A percentile compares a stretch with the other conserved stretches of the same genome.
Evolutionary conservation across 1,140 invertebrate species (phyloP).

Genomic region (Drosophila tsacasi): DNA sequence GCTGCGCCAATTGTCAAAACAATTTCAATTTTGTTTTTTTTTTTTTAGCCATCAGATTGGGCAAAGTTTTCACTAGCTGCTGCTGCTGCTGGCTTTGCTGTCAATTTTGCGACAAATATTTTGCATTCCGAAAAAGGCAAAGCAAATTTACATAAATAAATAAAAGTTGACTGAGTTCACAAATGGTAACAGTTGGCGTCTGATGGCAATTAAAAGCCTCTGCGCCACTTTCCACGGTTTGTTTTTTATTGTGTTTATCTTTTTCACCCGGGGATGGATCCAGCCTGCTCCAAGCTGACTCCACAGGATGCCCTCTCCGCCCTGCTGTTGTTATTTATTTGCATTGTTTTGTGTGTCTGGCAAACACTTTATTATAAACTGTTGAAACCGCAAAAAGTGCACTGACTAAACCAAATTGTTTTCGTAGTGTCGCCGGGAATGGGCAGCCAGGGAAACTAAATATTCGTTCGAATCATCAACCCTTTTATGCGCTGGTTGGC

Average conservation of each 20-base stretch:
- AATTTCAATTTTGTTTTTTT: conserved; percentile 70
- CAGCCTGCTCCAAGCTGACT: conserved; percentile 18
- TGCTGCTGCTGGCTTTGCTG: conserved; percentile 55
- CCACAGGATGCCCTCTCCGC: neutral
- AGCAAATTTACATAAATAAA: conserved; percentile 79
- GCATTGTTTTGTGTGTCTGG: conserved; percentile 52
- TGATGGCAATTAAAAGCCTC: conserved; percentile 75
- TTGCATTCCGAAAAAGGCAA: conserved; percentile 40
- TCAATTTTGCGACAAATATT: conserved; percentile 76
- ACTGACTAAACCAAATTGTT: conserved; percentile 51
- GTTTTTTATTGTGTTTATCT: conserved; percentile 41
- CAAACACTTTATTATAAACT: conserved; percentile 74
- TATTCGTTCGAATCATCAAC: neutral
- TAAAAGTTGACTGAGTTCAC: conserved; percentile 68
- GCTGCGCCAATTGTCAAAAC: conserved; percentile 67
- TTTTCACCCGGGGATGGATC: conserved; percentile 8
- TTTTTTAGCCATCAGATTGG: conserved; percentile 52
- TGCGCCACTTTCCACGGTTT: conserved; percentile 40
- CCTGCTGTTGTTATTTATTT: conserved; percentile 50
- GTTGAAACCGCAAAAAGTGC: conserved; percentile 68
- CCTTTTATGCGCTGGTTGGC: neutral
- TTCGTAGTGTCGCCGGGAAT: conserved; percentile 1
- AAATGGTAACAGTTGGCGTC: conserved; percentile 70
- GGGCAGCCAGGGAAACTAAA: neutral
- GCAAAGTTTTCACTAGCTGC: conserved; percentile 49